Evolutionary conservation across 2,113 vertebrate species (phyloP), one percentile per base, ranked within the genome.

Genomic region (Thryonomys swinderianus): DNA sequence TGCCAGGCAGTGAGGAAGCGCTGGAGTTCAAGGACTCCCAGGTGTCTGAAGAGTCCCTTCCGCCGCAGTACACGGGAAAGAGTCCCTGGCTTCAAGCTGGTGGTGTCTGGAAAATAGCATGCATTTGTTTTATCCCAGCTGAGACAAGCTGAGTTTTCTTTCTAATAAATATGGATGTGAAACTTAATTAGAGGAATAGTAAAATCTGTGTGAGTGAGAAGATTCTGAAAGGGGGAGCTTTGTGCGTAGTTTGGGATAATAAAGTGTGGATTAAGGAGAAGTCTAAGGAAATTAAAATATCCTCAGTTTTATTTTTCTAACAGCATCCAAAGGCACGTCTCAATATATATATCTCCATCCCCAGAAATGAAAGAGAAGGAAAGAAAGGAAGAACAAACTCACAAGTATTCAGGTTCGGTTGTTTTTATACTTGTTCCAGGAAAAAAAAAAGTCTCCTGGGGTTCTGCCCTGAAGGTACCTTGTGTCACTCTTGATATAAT

Each of bases 131-230:
- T 93, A 93, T 81, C 86, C 64, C 66, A 80, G 34, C 64, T 80
- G 45, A 81, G 53, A 84, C 51, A 71, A 80, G 67, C 45, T 88
- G 45, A 90, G 34, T 74, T 84, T 95, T 66, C 73, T 79, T 92
- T 92, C 76, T 90, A 84, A 83, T 73, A 91, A 90, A 79, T 45
- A 42, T 92, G 34, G 16, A 78, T 85, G 48, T 57, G 93, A 93
- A 96, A 93, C 42, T 87, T 67, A 91, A 74, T 89, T 96, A 94
- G 37, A 17, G n/a, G 92, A 37, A 93, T 48, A 45, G 37, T 61
- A 79, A 96, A 94, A 95, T 83, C 61, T 59, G n/a, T 88, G 37
- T 69, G 18, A 69, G 25, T 90, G 48, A 97, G 64, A 71, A 85
- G 23, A 87, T 40, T 78, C 66, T 74, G 79, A 94, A 11, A 2